Evolutionary conservation across 2,113 vertebrate species (phyloP).

Genomic region (Argyrosomus japonicus): DNA sequence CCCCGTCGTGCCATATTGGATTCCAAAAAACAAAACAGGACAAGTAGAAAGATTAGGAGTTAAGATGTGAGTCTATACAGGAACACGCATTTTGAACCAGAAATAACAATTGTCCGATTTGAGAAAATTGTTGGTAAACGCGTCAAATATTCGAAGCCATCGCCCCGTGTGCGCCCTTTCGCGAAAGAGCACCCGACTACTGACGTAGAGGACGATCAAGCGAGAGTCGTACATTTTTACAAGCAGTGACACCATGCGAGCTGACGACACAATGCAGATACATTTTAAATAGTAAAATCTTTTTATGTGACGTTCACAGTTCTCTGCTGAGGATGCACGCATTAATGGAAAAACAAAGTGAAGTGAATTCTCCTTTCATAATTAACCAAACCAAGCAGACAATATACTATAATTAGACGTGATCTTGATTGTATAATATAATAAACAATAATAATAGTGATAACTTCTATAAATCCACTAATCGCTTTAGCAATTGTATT

Average conservation of each 20-base stretch:
- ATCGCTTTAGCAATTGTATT: no score
- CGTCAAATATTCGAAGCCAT: slow-evolving; percentile 5
- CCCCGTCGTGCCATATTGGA: slow-evolving; percentile 45
- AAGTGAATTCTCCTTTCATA: neutral
- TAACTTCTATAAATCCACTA: no score
- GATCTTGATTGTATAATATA: no score
- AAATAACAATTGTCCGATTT: neutral
- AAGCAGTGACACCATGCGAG: slow-evolving; percentile 69
- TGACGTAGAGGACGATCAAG: slow-evolving; percentile 5
- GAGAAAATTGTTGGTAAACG: neutral
- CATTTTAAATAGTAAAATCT: neutral
- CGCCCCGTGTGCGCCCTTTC: neutral
- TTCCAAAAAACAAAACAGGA: neutral
- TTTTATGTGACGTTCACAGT: neutral
- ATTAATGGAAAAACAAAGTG: neutral
- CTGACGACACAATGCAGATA: slow-evolving; percentile 8
- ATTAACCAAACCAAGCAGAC: no score
- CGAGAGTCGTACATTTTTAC: slow-evolving; percentile 5
- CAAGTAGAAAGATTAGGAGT: neutral
- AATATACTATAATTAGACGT: no score
- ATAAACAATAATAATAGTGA: no score
- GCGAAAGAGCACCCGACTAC: slow-evolving; percentile 2
- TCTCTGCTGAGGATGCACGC: neutral
- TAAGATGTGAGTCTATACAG: neutral
- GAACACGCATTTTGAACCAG: neutral